Evolutionary conservation across 2,888 invertebrate genomes (phyloP).

Genomic region (Tanytarsus gracilentus): DNA sequence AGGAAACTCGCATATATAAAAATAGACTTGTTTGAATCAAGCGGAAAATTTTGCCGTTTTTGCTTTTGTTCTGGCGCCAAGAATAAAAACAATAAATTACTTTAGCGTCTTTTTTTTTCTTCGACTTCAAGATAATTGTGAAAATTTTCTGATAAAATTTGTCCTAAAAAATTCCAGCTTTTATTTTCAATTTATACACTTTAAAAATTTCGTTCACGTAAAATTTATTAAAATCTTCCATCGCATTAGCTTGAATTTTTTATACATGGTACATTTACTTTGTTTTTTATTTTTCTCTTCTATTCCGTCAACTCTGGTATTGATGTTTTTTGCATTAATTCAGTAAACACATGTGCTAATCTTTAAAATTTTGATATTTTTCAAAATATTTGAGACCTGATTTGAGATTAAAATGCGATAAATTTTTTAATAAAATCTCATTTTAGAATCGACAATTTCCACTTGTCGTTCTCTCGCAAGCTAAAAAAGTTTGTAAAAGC

Average conservation of each 20-base stretch:
- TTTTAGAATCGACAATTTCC: not conserved
- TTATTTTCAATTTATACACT: too few relatives aligned
- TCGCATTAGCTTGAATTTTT: not conserved
- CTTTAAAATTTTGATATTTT: too few relatives aligned
- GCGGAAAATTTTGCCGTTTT: not conserved
- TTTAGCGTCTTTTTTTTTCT: not conserved
- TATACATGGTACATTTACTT: too few relatives aligned
- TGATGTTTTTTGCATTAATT: not conserved
- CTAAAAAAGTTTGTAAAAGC: not conserved
- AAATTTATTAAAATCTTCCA: too few relatives aligned
- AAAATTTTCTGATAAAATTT: not conserved
- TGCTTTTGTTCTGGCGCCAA: not conserved
- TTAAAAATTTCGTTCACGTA: too few relatives aligned
- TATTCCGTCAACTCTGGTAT: not conserved
- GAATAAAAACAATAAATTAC: conserved; percentile 16
- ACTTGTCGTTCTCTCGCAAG: not conserved
- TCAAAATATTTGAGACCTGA: too few relatives aligned
- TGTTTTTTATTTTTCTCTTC: too few relatives aligned
- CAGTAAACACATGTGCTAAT: not conserved
- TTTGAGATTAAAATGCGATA: too few relatives aligned
- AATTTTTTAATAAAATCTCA: not conserved
- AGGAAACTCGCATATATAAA: not conserved
- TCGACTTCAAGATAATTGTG: not conserved
- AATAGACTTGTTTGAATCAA: conserved; percentile 2
- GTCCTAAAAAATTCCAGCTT: not conserved